Conservation (phyloP, 2,797 vertebrate genomes). For the Odontamblyopus rebecca region DNA sequence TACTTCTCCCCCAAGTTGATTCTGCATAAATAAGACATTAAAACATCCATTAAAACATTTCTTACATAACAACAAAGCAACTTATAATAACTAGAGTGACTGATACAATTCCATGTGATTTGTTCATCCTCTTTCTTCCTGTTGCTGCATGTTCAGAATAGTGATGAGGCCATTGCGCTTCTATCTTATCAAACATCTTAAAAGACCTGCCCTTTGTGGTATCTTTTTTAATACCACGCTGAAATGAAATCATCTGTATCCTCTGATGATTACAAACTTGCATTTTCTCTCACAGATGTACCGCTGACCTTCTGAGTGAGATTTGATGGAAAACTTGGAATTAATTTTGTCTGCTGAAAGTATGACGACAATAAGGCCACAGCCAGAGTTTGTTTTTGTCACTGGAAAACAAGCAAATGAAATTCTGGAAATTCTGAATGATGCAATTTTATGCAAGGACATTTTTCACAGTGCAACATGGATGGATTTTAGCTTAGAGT, state of each 20-base stretch:
- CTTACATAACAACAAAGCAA: not conserved
- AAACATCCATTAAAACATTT: too few relatives aligned
- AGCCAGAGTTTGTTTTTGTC: not conserved
- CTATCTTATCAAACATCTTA: conserved; percentile 14
- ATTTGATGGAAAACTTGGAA: not conserved
- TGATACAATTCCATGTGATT: not conserved
- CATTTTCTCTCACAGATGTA: conserved; percentile 16
- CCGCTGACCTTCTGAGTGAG: conserved; percentile 3
- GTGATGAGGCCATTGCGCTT: not conserved
- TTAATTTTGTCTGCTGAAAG: conserved; percentile 7
- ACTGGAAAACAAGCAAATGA: not conserved
- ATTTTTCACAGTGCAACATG: conserved; percentile 19
- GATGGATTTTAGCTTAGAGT: conserved; percentile 11
- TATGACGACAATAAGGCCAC: conserved; percentile 15
- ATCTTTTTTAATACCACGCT: not conserved
- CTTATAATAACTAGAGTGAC: not conserved
- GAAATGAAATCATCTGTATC: conserved; percentile 10
- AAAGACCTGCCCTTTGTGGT: conserved; percentile 12
- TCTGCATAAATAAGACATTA: too few relatives aligned
- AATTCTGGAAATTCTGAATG: conserved; percentile 14
- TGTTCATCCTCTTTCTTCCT: not conserved
- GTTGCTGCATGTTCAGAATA: conserved; percentile 1
- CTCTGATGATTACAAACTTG: conserved; percentile 3
- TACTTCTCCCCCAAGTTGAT: not conserved
- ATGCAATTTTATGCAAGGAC: conserved; percentile 39